phyloP scores from a whole-genome alignment of 1,140 invertebrate genomes.

The Polyergus mexicanus region DNA sequence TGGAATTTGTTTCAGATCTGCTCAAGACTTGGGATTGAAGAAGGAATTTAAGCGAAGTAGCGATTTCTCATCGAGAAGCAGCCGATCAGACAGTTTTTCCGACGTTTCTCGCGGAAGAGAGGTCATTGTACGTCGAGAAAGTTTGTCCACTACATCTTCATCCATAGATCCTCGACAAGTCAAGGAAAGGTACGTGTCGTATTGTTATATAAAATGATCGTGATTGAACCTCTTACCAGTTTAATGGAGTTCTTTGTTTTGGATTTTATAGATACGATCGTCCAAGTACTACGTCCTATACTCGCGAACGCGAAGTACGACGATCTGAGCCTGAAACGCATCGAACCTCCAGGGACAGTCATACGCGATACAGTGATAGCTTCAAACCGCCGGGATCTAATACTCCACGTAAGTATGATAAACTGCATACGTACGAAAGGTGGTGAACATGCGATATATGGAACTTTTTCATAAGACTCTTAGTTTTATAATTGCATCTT shows the following conservation, averaged over 20 bases:
- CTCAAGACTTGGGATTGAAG: conserved; percentile 82
- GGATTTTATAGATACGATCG: conserved; percentile 80
- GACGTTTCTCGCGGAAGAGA: conserved; percentile 83
- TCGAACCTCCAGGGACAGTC: conserved; percentile 83
- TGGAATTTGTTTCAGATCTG: conserved; percentile 74
- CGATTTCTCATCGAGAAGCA: conserved; percentile 83
- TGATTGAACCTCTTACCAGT: not conserved
- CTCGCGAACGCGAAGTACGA: conserved; percentile 83
- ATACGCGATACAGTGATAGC: conserved; percentile 83
- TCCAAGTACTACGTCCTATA: conserved; percentile 79
- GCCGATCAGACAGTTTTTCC: conserved; percentile 82
- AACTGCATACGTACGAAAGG: conserved; percentile 41
- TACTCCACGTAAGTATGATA: conserved; percentile 81
- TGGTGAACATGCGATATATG: not conserved
- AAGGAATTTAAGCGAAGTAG: conserved; percentile 83
- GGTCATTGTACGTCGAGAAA: conserved; percentile 83
- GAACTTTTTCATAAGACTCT: not conserved
- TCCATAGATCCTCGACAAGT: conserved; percentile 84
- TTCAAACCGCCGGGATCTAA: conserved; percentile 82
- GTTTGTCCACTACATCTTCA: conserved; percentile 78
- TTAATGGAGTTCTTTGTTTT: conserved; percentile 50
- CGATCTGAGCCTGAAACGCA: conserved; percentile 83
- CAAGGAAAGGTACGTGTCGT: conserved; percentile 81
- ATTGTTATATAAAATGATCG: not conserved
- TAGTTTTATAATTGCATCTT: not conserved